Evolutionary conservation across 2,888 invertebrate genomes (phyloP).

Genomic region (Yponomeuta plumbellus): DNA sequence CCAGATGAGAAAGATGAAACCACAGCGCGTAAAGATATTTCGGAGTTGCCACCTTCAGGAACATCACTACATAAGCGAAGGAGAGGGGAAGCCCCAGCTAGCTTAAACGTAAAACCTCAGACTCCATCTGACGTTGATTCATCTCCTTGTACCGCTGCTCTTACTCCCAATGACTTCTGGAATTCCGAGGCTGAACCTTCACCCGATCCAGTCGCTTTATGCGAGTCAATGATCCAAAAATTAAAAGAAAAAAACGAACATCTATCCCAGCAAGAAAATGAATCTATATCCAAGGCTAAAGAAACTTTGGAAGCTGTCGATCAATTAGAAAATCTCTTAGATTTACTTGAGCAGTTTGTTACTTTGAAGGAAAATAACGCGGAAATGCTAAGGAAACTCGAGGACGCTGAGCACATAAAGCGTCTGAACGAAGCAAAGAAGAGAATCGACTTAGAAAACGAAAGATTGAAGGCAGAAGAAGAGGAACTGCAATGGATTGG

Average conservation of each 20-base stretch:
- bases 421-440: constrained; percentile 78
- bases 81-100: constrained; percentile 61
- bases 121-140: constrained; percentile 63
- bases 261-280: constrained; percentile 70
- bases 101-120: constrained; percentile 57
- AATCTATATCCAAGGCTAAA: constrained; percentile 73
- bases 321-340: constrained; percentile 86
- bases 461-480: constrained; percentile 49
- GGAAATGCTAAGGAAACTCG: constrained; percentile 79
- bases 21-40: constrained; percentile 37
- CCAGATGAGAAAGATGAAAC: constrained; percentile 32
- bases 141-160: constrained; percentile 60
- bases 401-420: constrained; percentile 84
- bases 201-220: constrained; percentile 52
- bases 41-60: constrained; percentile 59
- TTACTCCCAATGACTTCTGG: constrained; percentile 51
- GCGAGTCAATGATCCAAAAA: constrained; percentile 60
- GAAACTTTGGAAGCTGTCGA: constrained; percentile 82
- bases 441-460: constrained; percentile 62
- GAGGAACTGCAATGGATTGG: constrained; percentile 59
- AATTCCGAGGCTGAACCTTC: constrained; percentile 41
- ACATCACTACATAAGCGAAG: constrained; percentile 65
- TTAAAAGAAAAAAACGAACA: constrained; percentile 60
- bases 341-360: constrained; percentile 85
- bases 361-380: constrained; percentile 83